phyloP scores from a whole-genome alignment of 1,140 invertebrate species.

The Lepeophtheirus salmonis region DNA sequence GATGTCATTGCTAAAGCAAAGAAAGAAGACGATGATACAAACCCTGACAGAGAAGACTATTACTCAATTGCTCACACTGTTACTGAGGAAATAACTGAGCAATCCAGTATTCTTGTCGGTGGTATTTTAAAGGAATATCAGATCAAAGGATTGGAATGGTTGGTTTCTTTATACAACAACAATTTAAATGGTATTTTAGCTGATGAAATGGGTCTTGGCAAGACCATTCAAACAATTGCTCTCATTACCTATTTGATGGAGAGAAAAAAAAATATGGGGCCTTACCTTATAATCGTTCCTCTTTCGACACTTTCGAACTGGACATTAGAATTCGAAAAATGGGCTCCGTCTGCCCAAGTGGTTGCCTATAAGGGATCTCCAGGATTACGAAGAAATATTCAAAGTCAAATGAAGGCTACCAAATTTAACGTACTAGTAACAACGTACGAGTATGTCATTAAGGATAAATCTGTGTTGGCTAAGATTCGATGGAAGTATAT shows the following conservation, averaged over 20 bases:
- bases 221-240: constrained; percentile 88
- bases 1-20: constrained; percentile 35
- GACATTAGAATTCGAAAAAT: constrained; percentile 95
- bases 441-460: constrained; percentile 96
- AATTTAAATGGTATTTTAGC: constrained; percentile 88
- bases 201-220: constrained; percentile 93
- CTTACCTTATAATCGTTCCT: constrained; percentile 91
- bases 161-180: constrained; percentile 95
- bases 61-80: constrained; percentile 78
- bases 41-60: constrained; percentile 36
- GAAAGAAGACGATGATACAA: constrained; percentile 47
- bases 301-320: constrained; percentile 95
- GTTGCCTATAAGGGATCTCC: constrained; percentile 60
- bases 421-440: constrained; percentile 96
- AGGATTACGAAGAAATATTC: constrained; percentile 55
- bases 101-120: constrained; percentile 78
- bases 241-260: constrained; percentile 97
- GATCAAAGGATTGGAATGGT: constrained; percentile 83
- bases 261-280: constrained; percentile 88
- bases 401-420: constrained; percentile 66
- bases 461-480: constrained; percentile 85
- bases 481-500: constrained; percentile 98
- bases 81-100: constrained; percentile 75
- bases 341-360: constrained; percentile 74
- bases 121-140: constrained; percentile 88